Evolutionary conservation across 2,888 invertebrate species (phyloP), one percentile per base, ranked within the genome.

Genomic region (Campopleginae sp.): DNA sequence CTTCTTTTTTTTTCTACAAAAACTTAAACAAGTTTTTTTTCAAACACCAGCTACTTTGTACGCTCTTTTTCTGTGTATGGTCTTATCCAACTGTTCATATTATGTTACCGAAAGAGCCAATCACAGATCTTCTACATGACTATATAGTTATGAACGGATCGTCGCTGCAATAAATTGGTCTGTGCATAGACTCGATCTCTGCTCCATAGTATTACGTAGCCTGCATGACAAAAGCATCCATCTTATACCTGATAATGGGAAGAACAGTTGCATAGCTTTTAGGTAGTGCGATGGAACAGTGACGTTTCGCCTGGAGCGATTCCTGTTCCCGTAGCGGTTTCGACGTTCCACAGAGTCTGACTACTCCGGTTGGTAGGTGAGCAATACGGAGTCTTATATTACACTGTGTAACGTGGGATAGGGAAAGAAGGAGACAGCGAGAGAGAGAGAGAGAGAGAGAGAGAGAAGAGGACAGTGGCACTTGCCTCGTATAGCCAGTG

Each of bases 351-450:
- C 51, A 23, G 31, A 74, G 74, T 58, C 58, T 17, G 58, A 44
- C 19, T 31, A 61, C 31, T 31, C 76, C 38, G 65, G 33, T 71
- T 51, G 48, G 71, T 44, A 48, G 65, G 42, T 54, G 74, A 81
- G 44, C 76, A 66, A 81, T 81, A 46, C 65, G 42, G 44, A 58
- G 46, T 85, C 65, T 65, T 71, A 71, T 79, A 76, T 71, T 70
- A 58, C 71, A 27, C 51, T 31, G 23, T 68, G 44, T 66, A 48
- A 85, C 66, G 66, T 72, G 70, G 65, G 66, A 33, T 66, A 66
- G 42, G 31, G 46, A 58, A 58, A 4, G 51, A n/a, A n/a, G n/a
- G n/a, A n/a, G n/a, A n/a, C n/a, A n/a, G n/a, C n/a, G n/a, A n/a
- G n/a, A n/a, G n/a, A n/a, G n/a, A 27, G 58, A 48, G 46, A n/a